Evolutionary conservation across 2,888 invertebrate genomes (phyloP), one percentile per base, ranked within the genome.

Genomic region (Dicyrtomina minuta): DNA sequence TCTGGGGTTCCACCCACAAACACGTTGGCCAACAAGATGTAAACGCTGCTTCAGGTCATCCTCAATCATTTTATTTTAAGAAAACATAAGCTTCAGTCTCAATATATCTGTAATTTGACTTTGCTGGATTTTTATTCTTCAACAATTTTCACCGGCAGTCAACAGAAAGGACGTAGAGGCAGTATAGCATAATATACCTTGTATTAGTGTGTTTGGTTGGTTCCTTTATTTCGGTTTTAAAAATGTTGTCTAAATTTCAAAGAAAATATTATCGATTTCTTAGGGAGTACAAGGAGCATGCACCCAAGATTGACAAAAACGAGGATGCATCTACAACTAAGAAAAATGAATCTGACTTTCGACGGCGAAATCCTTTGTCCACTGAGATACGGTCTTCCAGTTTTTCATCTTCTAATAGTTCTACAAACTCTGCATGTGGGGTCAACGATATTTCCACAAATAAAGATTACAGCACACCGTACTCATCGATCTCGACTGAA

Each of bases 1-100:
- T 74, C 85, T 94, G 81, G 95, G 95, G 56, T 95, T 95, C 83
- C 93, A 94, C 84, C 94, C 95, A 71, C 94, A 95, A 85, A 92
- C 93, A 79, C 88, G 93, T 80, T 93, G 93, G 91, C 94, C 94
- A 60, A 93, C 93, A 70, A 87, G 93, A 80, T 94, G 94, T 84
- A 94, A 94, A 84, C 86, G 94, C 79, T 95, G 94, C 83, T 94
- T 93, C 86, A 88, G 90, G 87, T 88, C n/a, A 49, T 10, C 22
- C n/a, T n/a, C n/a, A n/a, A n/a, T n/a, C n/a, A n/a, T n/a, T n/a
- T n/a, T n/a, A n/a, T n/a, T n/a, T n/a, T n/a, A n/a, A n/a, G n/a
- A n/a, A n/a, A n/a, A n/a, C n/a, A n/a, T n/a, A n/a, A n/a, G n/a
- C n/a, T n/a, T n/a, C n/a, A n/a, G n/a, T n/a, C n/a, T n/a, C n/a